phyloP scores from a whole-genome alignment of 2,113 vertebrate species.

The Dipodomys ordii region DNA sequence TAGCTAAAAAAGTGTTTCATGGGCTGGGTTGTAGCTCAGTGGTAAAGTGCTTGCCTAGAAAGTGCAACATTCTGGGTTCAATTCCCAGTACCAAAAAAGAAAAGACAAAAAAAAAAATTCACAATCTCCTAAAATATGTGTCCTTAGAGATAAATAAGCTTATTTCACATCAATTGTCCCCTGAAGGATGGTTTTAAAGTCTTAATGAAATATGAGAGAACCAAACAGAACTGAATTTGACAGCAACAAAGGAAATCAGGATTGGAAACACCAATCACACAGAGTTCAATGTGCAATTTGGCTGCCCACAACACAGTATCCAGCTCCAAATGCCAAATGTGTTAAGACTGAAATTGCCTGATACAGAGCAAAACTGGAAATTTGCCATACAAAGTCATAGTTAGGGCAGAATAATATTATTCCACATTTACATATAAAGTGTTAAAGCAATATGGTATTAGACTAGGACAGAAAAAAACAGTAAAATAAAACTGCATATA shows the following conservation, averaged over 20 bases:
- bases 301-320: neutral
- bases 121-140: neutral
- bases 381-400: neutral
- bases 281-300: neutral
- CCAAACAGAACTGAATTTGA: neutral
- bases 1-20: neutral
- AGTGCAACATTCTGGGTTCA: too few relatives aligned
- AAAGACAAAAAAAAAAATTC: neutral
- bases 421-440: neutral
- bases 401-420: neutral
- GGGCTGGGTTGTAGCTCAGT: too few relatives aligned
- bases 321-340: neutral
- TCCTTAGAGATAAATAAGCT: neutral
- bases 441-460: neutral
- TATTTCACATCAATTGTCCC: neutral
- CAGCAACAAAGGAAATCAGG: neutral
- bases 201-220: conserved; percentile 28
- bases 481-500: neutral
- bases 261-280: neutral
- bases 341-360: neutral
- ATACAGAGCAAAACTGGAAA: neutral
- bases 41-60: too few relatives aligned
- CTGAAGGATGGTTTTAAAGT: neutral
- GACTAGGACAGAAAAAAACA: neutral
- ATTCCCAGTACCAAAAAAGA: neutral